These are phyloP conservation scores for Beroe ovata DNA, from an alignment of 37 sponge, comb jelly and placozoan genomes.

Conservation along the genomic window DNA sequence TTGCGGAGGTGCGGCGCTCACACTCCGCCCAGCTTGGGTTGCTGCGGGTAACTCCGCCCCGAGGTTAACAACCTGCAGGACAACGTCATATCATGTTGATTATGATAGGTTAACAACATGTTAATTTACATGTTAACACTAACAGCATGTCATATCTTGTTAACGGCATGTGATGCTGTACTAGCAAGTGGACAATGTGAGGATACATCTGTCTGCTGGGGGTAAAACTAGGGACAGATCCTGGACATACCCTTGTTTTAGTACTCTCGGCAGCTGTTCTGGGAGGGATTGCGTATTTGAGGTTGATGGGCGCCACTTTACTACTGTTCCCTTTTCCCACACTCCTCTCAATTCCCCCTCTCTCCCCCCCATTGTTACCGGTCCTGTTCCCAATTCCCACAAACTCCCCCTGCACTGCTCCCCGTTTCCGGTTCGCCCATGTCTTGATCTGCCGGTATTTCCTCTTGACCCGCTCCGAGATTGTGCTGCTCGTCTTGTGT, in stretches of 20 bases:
- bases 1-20: not conserved
- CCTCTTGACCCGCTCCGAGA: slow-evolving; percentile 42
- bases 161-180: no score
- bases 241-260: not conserved
- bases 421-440: slow-evolving; percentile 10
- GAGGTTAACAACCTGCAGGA: no score
- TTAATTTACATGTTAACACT: no score
- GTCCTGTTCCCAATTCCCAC: not conserved
- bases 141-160: no score
- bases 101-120: no score
- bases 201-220: no score
- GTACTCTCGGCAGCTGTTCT: not conserved
- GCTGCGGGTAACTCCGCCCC: no score
- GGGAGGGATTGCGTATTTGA: not conserved
- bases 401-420: not conserved
- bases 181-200: no score
- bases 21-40: no score
- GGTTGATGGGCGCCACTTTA: not conserved
- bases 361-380: not conserved
- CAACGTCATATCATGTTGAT: no score
- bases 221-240: no score
- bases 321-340: not conserved
- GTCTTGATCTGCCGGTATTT: slow-evolving; percentile 41
- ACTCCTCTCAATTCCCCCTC: not conserved
- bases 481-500: slow-evolving; percentile 45